Conservation (phyloP, 2,797 vertebrate species). For the Chrosomus eos region DNA sequence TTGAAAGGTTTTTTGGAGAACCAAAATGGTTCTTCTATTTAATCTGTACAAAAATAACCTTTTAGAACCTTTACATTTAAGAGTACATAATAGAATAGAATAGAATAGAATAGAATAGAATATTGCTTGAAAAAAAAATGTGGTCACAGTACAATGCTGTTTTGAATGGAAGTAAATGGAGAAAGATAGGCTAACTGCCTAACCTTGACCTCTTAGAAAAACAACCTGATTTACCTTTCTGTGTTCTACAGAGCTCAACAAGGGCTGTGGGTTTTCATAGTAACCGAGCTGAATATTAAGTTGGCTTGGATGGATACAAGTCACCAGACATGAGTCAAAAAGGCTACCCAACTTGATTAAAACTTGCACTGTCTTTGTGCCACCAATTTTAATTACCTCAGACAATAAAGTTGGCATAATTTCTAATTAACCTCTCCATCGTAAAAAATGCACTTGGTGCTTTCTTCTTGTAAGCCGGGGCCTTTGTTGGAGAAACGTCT, state of each 20-base stretch:
- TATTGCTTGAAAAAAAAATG: not conserved
- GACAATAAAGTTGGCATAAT: slow-evolving; percentile 57
- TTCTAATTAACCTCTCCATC: slow-evolving; percentile 58
- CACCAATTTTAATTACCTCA: slow-evolving; percentile 59
- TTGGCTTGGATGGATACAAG: slow-evolving; percentile 17
- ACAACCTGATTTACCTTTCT: not conserved
- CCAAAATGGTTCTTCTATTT: not conserved
- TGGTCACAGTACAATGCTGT: not conserved
- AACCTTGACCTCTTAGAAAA: not conserved
- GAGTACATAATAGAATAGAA: not conserved
- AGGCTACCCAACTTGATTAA: slow-evolving; percentile 33
- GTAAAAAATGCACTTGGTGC: not conserved
- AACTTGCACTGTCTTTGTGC: slow-evolving; percentile 51
- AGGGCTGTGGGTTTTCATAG: not conserved
- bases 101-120: not conserved
- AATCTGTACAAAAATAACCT: not conserved
- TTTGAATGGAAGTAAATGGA: not conserved
- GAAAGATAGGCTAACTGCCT: not conserved
- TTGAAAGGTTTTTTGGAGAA: too few relatives aligned
- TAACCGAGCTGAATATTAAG: slow-evolving; percentile 32
- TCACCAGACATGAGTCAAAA: slow-evolving; percentile 21
- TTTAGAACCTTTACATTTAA: not conserved
- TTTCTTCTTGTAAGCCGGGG: slow-evolving; percentile 26
- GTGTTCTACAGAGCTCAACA: not conserved
- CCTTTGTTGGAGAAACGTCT: slow-evolving; percentile 44